These are phyloP conservation scores for Trochalopteron elliotii DNA, from an alignment of 2,113 vertebrate genomes.

Conservation along the genomic window DNA sequence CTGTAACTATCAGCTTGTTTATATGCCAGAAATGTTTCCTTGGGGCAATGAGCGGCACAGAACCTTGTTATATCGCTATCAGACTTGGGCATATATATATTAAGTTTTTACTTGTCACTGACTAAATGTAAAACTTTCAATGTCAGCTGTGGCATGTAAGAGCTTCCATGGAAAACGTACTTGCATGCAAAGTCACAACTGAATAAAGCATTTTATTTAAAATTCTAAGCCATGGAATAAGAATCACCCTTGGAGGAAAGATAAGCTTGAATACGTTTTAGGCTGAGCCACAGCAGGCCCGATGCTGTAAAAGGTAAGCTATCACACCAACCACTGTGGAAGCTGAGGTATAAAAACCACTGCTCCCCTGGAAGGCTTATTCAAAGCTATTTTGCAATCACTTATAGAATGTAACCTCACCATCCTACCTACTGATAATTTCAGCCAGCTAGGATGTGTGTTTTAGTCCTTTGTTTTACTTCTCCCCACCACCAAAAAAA, in stretches of 20 bases:
- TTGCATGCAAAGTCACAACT: neutral
- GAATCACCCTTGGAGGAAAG: slow-evolving; percentile 28
- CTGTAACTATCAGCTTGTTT: slow-evolving; percentile 42
- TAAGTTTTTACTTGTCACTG: neutral
- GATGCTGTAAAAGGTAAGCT: slow-evolving; percentile 24
- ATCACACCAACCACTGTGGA: neutral
- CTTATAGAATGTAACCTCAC: neutral
- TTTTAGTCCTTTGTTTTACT: neutral
- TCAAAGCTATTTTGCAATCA: slow-evolving; percentile 32
- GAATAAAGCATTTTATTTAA: slow-evolving; percentile 38
- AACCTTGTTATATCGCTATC: neutral
- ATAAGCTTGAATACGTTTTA: slow-evolving; percentile 15
- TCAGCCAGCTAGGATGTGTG: neutral
- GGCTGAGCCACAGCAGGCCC: slow-evolving; percentile 12
- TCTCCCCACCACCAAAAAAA: neutral
- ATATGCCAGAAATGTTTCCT: slow-evolving; percentile 39
- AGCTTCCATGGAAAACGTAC: neutral
- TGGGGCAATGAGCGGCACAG: neutral
- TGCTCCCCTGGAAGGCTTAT: slow-evolving; percentile 34
- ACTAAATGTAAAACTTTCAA: neutral
- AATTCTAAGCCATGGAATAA: neutral
- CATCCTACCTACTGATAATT: neutral
- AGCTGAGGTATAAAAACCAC: slow-evolving; percentile 34
- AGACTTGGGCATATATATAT: neutral
- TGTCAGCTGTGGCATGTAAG: neutral